Evolutionary conservation across 1,140 invertebrate genomes (phyloP), one percentile per base, ranked within the genome.

Genomic region (Scaptomyza montana): DNA sequence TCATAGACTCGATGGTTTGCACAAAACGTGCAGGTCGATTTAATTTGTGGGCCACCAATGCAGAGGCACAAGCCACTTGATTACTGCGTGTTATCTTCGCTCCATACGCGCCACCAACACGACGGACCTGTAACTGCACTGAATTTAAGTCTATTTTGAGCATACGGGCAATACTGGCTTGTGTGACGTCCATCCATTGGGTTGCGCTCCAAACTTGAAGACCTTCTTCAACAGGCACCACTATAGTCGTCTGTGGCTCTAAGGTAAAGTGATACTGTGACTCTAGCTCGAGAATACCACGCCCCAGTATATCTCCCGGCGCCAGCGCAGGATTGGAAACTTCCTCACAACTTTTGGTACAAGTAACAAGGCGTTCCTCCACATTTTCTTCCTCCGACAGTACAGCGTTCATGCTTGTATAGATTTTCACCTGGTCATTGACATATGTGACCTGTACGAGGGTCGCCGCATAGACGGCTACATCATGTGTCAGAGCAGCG

Each of bases 61-160:
- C 94, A 55, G 94, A 94, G 0, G 94, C 94, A 33, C 93, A 94
- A 0, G 94, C 93, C 3, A 94, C 90, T 25, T 93, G 92, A 1
- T 91, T 91, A 6, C 92, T 81, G 12, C 95, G 92, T 1, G 93
- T 93, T 19, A 94, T 93, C 91, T 96, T 95, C 10, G 93, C 93
- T 0, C 95, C 96, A 72, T 95, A 97, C 1, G 90, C 95, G 21
- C 96, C 96, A 0, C 96, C 96, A 0, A 96, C 46, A 21, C 96
- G 92, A 50, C 94, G 93, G 0, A 96, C 93, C 70, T 93, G 91
- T 0, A 96, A 76, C 41, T 95, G 93, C 12, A 96, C 93, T 16
- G 94, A 95, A 87, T 92, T 93, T 50, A 16, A 16, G 92, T 90
- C 8, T 5, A 93, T 78, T 7, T 85, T 76, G 5, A 97, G 92